Conservation (phyloP, 2,888 invertebrate species). For the Hydrotaea cyrtoneurina region DNA sequence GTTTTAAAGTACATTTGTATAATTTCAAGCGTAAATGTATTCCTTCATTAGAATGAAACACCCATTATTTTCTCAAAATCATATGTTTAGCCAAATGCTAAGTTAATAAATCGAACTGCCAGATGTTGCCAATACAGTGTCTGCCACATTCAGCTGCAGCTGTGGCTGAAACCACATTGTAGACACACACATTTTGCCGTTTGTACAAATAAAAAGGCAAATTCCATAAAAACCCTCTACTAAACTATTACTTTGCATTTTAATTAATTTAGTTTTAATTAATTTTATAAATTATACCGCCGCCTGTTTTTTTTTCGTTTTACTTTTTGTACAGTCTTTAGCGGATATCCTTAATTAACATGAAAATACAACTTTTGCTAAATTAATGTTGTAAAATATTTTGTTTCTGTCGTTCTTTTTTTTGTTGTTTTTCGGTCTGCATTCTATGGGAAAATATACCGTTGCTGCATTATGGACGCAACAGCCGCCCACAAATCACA, state of each 20-base stretch:
- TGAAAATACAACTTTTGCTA: constrained; percentile 46
- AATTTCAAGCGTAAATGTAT: too few species aligned
- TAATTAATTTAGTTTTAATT: constrained; percentile 50
- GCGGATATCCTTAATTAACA: constrained; percentile 61
- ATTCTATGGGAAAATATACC: constrained; percentile 11
- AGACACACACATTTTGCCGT: too few species aligned
- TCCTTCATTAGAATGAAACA: too few species aligned
- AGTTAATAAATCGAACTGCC: too few species aligned
- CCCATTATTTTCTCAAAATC: too few species aligned
- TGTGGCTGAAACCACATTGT: too few species aligned
- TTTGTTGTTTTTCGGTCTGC: background rate
- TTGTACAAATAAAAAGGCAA: too few species aligned
- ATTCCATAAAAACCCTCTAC: too few species aligned
- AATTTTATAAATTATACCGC: constrained; percentile 31
- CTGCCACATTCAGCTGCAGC: too few species aligned
- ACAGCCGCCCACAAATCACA: background rate
- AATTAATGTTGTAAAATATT: constrained; percentile 11
- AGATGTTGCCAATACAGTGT: too few species aligned
- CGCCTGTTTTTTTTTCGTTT: background rate
- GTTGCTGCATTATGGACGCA: background rate
- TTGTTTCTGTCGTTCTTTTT: background rate
- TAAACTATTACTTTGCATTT: background rate
- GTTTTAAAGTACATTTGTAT: too few species aligned
- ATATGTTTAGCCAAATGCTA: too few species aligned
- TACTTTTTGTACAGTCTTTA: constrained; percentile 31